Conservation (phyloP, 1,140 invertebrate species). For the Conopomorpha cramerella region DNA sequence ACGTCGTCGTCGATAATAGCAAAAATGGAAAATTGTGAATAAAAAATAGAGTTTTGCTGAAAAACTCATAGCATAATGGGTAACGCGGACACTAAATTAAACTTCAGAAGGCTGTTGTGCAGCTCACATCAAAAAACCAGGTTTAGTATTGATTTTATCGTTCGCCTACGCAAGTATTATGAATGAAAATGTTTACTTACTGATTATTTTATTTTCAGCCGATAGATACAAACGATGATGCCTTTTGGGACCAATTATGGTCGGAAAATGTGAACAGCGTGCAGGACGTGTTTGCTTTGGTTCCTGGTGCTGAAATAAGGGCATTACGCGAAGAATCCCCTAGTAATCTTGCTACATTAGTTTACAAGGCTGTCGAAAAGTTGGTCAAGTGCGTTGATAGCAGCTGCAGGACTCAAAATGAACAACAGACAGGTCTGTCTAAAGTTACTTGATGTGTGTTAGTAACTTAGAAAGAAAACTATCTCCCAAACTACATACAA, state of each 20-base stretch:
- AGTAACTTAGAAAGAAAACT: no score
- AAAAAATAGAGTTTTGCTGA: neutral
- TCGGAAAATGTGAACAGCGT: constrained; percentile 90
- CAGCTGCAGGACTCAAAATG: constrained; percentile 89
- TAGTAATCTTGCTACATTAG: constrained; percentile 97
- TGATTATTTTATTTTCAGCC: constrained; percentile 64
- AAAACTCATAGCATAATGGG: constrained; percentile 90
- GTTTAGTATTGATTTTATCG: constrained; percentile 46
- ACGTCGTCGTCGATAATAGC: no score
- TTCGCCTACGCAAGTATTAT: constrained; percentile 1
- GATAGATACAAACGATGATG: constrained; percentile 88
- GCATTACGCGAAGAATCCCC: constrained; percentile 94
- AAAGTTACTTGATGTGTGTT: no score
- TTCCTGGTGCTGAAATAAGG: constrained; percentile 92
- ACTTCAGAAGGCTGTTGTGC: constrained; percentile 96
- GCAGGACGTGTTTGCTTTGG: constrained; percentile 96
- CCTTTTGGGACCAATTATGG: constrained; percentile 99
- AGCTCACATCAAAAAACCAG: constrained; percentile 94
- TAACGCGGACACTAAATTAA: constrained; percentile 95
- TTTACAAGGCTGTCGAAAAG: constrained; percentile 98
- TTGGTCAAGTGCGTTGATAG: constrained; percentile 91
- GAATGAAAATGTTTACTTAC: neutral
- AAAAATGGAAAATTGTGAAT: neutral
- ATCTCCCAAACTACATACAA: no score
- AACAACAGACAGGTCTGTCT: constrained; percentile 90